Base-by-base conservation (phyloP, 1,140 invertebrate species). In the Pogonomyrmex barbatus region DNA sequence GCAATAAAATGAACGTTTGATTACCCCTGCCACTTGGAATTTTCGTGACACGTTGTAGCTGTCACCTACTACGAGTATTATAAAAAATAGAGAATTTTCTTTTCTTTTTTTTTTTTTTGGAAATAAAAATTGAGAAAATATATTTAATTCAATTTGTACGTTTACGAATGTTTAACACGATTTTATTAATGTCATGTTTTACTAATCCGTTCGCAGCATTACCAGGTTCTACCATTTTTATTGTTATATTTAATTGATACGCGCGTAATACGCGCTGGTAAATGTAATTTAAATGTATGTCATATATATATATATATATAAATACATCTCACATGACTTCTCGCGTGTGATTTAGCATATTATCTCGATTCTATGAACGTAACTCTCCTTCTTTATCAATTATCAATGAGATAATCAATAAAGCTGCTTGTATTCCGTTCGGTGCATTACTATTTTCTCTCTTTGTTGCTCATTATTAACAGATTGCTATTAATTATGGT, bases 401-500 rank as follows among this genome's bases (percentile, higher is more conserved):
- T 75, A 71, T 62, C 68, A n/a, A 83, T 75, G 54, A 24, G 24
- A 75, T 60, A 60, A 83, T 83, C 68, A 60, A 83, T 83, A 83
- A 68, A 82, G 30, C 17, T n/a, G 54, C 30, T 73, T 60, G 67
- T 52, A 47, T 73, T 47, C 54, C 47, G 30, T 45, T 39, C 39
- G 45, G 50, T 62, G 39, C 30, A 60, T 60, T 73, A 82, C 79
- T 83, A 83, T 83, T 83, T 73, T 83, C 79, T 73, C 68, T 12
- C 79, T 73, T 83, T 83, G 68, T 83, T 83, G 68, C 79, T 83
- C 42, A 83, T 83, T 83, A 83, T 83, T 73, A 73, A 75, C 79
- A 73, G 68, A 83, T 83, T 83, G 68, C 54, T 83, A 83, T 83
- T 83, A 83, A 83, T 83, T 83, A 83, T 62, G 79, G 68, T 83